Base-by-base conservation (phyloP, 2,113 vertebrate genomes). In the Nyctereutes procyonoides region DNA sequence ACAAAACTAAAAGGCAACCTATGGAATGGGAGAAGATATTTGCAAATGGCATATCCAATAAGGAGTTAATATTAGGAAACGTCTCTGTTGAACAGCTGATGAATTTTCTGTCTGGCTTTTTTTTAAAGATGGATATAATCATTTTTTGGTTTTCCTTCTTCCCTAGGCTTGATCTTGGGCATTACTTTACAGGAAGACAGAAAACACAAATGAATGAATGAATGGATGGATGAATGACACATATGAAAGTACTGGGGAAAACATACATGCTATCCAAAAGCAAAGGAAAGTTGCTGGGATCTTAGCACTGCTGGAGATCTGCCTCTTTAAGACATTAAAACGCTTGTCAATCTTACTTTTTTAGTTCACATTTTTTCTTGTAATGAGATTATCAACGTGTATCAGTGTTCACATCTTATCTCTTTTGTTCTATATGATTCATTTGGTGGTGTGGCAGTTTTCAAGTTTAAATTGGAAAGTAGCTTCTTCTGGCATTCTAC, bases 361-460 rank as follows among this genome's bases (percentile, higher is more conserved):
- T 55, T 26, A 82, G 51, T 88, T 55, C 83, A 92, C 5, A 86
- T 89, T 81, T 84, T 94, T 96, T 86, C 73, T 96, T 93, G 19
- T 89, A 56, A 90, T 81, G 48, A 94, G 16, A 55, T n/a, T 35
- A 82, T 91, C 67, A 96, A 48, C 73, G 95, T 94, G 80, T 91
- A 85, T 60, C 43, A 80, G 8, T 93, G 71, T 65, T 91, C 16
- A 48, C 51, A 48, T n/a, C 76, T 93, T 60, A 43, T 51, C 83
- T 69, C 56, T 87, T 77, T 94, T 79, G 88, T 85, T 96, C 65
- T 55, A 19, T 90, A 10, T 89, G 76, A 88, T 90, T 97, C 89
- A 95, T 93, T 91, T 90, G 76, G 76, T 84, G 58, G 5, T 79
- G 16, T 92, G 73, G 73, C 53, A 82, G 35, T 76, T 95, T 96